Evolutionary conservation across 2,797 vertebrate genomes (phyloP), one percentile per base, ranked within the genome.

Genomic region (Merluccius polli): DNA sequence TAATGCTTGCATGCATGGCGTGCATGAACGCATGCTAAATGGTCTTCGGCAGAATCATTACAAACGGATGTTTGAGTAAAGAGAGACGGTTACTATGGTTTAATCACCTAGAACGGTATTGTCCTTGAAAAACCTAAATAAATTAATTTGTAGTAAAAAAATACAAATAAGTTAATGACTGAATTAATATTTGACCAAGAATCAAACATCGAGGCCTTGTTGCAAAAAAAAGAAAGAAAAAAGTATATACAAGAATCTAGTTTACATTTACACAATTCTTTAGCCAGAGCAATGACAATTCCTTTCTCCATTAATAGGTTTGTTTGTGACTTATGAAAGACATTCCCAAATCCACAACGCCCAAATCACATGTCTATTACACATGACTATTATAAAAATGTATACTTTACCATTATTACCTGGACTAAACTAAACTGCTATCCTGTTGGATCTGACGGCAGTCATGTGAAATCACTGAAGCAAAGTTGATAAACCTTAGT

Each of bases 221-320:
- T 69, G 67, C 67, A 27, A 30, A 68, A 15, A 3, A 27, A 32
- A 69, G n/a, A 16, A 16, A 32, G 31, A 21, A 6, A 30, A 69
- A 69, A 69, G 30, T 30, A 30, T 69, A 69, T 30, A 30, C 29
- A 69, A 30, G 18, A 69, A 32, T 69, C 15, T 69, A 69, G 29
- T 32, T 69, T 69, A 30, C 31, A 69, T 69, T 32, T 69, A 69
- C 67, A 69, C 30, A 32, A 30, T 13, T 69, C 67, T 69, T 59
- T 41, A 12, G 32, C 52, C 30, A 27, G 30, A 52, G 31, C 27
- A 24, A 10, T 3, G 59, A 65, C 59, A 3, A 65, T 65, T 65
- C 24, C 59, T 65, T 65, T 65, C 59, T 65, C 59, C 59, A 27
- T 27, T 3, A 27, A 65, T 27, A 24, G 24, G 24, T 65, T 65